Evolutionary conservation across 2,113 vertebrate genomes (phyloP), one percentile per base, ranked within the genome.

Genomic region (Leptobrachium ailaonicum): DNA sequence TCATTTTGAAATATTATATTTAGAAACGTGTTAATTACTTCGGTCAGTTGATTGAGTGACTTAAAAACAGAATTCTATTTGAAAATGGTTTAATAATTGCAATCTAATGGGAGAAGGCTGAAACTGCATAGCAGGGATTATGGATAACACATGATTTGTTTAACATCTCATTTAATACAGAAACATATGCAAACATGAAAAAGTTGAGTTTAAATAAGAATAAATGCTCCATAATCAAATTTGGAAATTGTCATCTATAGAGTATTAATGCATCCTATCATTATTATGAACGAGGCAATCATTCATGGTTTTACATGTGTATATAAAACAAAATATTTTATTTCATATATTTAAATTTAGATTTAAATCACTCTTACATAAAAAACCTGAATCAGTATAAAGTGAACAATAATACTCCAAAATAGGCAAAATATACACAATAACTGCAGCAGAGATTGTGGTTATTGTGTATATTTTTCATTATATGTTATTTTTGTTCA

Each of bases 141-240:
- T 41, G 56, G 43, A 79, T 64, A 79, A 63, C 77, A 79, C 71
- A 79, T 79, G 56, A 71, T 79, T 71, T 79, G 77, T 72, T 79
- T 72, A 71, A 71, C 44, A 71, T 71, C 43, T 79, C 76, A 72
- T 72, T 79, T 79, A 72, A 79, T 79, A 79, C 11, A 79, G 58
- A 72, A 79, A 64, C 12, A 3, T 53, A 79, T 64, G 69, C 77
- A 79, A 79, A 79, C 77, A 64, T 71, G 47, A 56, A 79, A 54
- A 79, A 79, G 68, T 79, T 79, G 32, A 71, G 63, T 42, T 71
- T 41, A 72, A 72, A 79, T 79, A 53, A 71, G 58, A 79, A 79
- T 71, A 72, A 71, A 72, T 79, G 69, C 58, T 64, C 69, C 45
- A 42, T 72, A 79, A 79, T 79, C 68, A 72, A 71, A 71, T 79